A percentile compares a stretch with the other conserved stretches of the same genome.
phyloP scores from a whole-genome alignment of 1,140 invertebrate genomes.

The Drosophila saltans region DNA sequence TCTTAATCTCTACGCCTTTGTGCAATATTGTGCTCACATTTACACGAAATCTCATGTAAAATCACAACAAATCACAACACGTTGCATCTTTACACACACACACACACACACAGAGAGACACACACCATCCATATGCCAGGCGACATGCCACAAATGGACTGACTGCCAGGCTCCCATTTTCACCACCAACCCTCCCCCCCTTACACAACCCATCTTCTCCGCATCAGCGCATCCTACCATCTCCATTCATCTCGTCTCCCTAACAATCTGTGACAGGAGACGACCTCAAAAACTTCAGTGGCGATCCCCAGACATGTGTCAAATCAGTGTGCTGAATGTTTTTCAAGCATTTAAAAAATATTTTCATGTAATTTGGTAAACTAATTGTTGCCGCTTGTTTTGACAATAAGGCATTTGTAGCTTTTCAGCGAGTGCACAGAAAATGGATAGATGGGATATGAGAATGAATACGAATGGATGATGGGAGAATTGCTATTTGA shows the following conservation, averaged over 20 bases:
- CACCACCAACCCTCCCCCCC: not conserved
- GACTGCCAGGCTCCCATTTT: constrained; percentile 27
- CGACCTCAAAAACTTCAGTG: constrained; percentile 39
- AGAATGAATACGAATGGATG: constrained; percentile 11
- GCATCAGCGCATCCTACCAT: constrained; percentile 12
- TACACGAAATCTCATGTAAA: constrained; percentile 25
- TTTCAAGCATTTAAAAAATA: constrained; percentile 79
- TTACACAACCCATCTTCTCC: not conserved
- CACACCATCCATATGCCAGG: constrained; percentile 46
- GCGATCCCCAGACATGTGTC: constrained; percentile 64
- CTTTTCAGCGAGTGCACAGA: constrained; percentile 61
- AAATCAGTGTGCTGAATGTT: constrained; percentile 62
- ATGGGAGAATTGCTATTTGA: constrained; percentile 50
- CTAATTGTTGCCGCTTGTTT: constrained; percentile 80
- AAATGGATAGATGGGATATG: not conserved
- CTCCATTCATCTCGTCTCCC: constrained; percentile 24
- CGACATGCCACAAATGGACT: constrained; percentile 79
- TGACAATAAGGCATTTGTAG: constrained; percentile 82
- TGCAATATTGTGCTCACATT: not conserved
- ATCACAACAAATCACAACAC: constrained; percentile 6
- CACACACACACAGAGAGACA: not conserved
- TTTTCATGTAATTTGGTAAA: constrained; percentile 82
- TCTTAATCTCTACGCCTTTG: constrained; percentile 13
- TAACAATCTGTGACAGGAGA: constrained; percentile 25
- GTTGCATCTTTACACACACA: constrained; percentile 2